These are phyloP conservation scores for Oedothorax gibbosus DNA, from an alignment of 1,140 invertebrate genomes.

Conservation along the genomic window DNA sequence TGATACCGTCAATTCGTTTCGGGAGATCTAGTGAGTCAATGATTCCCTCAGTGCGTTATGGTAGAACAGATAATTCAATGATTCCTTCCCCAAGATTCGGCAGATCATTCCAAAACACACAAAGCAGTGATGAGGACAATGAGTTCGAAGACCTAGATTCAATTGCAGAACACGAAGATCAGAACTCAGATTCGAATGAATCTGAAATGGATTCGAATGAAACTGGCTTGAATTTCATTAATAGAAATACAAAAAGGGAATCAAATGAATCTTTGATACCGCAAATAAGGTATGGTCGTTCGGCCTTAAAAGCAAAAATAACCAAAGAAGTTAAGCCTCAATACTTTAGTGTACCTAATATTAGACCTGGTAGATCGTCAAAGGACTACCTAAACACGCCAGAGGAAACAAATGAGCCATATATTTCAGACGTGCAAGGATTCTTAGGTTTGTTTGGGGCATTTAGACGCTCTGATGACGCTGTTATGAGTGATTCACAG, in stretches of 20 bases:
- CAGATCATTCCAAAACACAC: not conserved
- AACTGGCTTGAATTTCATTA: not conserved
- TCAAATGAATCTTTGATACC: constrained; percentile 32
- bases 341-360: constrained; percentile 31
- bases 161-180: too few relatives aligned
- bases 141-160: too few relatives aligned
- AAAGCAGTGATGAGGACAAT: not conserved
- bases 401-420: not conserved
- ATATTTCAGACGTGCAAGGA: not conserved
- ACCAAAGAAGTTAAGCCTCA: not conserved
- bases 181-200: too few relatives aligned
- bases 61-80: not conserved
- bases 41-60: not conserved
- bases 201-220: not conserved
- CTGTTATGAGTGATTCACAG: not conserved
- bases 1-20: not conserved
- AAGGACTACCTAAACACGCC: not conserved
- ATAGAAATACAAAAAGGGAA: not conserved
- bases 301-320: not conserved
- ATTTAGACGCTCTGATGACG: not conserved
- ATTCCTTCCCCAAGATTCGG: not conserved
- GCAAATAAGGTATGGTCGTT: constrained; percentile 40
- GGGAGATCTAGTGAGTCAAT: not conserved
- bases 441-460: not conserved
- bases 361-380: constrained; percentile 34